Conservation (phyloP, 2,888 invertebrate species). For the Melipona beecheii region DNA sequence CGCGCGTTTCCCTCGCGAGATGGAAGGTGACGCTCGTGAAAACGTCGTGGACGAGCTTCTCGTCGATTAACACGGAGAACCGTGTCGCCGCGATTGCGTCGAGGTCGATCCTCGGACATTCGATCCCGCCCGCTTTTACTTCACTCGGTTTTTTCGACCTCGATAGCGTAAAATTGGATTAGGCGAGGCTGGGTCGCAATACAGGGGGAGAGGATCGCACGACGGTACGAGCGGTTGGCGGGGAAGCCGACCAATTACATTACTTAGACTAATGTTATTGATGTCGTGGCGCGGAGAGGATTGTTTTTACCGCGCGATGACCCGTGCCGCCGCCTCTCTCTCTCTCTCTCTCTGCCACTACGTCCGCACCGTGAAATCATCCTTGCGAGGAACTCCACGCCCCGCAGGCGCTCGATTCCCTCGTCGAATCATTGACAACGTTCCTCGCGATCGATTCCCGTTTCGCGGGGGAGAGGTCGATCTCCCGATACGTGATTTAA, state of each 20-base stretch:
- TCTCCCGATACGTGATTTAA: slow-evolving; percentile 42
- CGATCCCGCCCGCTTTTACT: slow-evolving; percentile 12
- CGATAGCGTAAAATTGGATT: slow-evolving; percentile 45
- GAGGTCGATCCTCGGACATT: background rate
- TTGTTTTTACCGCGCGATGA: slow-evolving; percentile 52
- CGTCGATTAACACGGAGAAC: background rate
- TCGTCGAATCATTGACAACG: background rate
- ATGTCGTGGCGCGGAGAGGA: slow-evolving; percentile 59
- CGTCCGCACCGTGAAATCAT: slow-evolving; percentile 9
- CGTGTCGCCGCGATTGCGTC: background rate
- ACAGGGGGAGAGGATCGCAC: slow-evolving; percentile 35
- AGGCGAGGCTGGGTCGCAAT: slow-evolving; percentile 41
- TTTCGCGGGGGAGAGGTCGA: slow-evolving; percentile 1
- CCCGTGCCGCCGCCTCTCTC: background rate
- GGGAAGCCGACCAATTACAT: slow-evolving; percentile 75
- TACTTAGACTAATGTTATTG: slow-evolving; percentile 81
- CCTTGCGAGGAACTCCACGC: background rate
- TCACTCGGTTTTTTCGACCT: slow-evolving; percentile 25
- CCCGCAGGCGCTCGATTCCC: background rate
- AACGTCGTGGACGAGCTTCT: background rate
- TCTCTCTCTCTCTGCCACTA: background rate
- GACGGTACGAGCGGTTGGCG: slow-evolving; percentile 48
- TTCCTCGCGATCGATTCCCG: slow-evolving; percentile 20
- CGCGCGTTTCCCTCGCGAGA: background rate
- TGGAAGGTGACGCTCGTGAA: background rate